These are phyloP conservation scores for Coluber constrictor DNA, from an alignment of 2,797 vertebrate genomes.

Conservation along the genomic window DNA sequence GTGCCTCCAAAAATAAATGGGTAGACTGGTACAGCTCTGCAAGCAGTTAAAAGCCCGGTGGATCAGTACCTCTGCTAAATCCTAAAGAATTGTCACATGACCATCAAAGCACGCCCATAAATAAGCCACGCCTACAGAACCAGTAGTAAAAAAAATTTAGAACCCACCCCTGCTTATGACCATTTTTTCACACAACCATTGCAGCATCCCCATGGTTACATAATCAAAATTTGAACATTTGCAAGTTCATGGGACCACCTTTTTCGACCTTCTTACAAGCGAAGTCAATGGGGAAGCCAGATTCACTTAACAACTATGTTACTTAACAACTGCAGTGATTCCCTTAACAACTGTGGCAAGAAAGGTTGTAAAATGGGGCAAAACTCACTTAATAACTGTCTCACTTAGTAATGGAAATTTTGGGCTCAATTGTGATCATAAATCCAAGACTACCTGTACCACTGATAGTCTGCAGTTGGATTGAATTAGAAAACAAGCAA, in stretches of 20 bases:
- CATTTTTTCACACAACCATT: background rate
- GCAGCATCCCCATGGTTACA: background rate
- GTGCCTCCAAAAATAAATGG: too few relatives aligned
- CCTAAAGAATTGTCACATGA: too few relatives aligned
- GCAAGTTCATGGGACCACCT: background rate
- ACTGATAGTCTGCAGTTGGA: background rate
- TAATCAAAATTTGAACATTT: background rate
- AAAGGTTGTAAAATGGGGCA: background rate
- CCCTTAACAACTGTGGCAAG: background rate
- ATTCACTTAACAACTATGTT: background rate
- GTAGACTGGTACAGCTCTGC: too few relatives aligned
- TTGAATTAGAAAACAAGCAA: background rate
- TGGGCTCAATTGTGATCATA: background rate
- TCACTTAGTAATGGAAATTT: background rate
- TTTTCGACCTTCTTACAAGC: background rate
- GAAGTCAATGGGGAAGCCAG: background rate
- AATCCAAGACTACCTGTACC: background rate
- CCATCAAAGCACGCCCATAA: too few relatives aligned
- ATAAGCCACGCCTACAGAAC: too few relatives aligned
- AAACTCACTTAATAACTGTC: background rate
- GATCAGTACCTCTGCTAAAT: too few relatives aligned
- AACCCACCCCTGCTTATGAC: background rate
- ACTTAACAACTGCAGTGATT: background rate
- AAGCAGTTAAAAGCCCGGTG: too few relatives aligned
- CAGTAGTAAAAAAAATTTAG: too few relatives aligned